These are phyloP conservation scores for Procambarus virginalis DNA, from an alignment of 1,140 invertebrate species.

Conservation along the genomic window DNA sequence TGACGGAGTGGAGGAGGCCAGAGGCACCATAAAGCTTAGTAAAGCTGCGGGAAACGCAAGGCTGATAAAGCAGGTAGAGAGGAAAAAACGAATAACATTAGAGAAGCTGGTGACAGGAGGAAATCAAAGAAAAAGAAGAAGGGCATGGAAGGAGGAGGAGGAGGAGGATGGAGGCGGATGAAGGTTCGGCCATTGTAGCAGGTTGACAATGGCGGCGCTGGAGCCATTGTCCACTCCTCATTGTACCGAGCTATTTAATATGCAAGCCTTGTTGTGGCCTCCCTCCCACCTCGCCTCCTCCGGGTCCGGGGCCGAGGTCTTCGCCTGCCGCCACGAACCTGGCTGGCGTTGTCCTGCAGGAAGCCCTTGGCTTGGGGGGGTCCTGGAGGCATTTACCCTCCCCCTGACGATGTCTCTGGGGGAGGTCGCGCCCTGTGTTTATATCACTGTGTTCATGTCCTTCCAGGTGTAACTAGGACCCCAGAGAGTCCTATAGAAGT, in stretches of 20 bases:
- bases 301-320: background rate
- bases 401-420: too few relatives aligned
- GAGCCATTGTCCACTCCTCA: conserved; percentile 12
- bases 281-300: conserved; percentile 14
- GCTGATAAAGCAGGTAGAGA: background rate
- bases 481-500: too few relatives aligned
- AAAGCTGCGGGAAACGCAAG: too few relatives aligned
- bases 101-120: background rate
- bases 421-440: too few relatives aligned
- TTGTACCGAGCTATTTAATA: conserved; percentile 50
- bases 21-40: too few relatives aligned
- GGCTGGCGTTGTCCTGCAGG: background rate
- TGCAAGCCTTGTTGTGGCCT: conserved; percentile 40
- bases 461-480: too few relatives aligned
- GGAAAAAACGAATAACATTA: background rate
- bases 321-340: background rate
- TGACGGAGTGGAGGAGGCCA: too few relatives aligned
- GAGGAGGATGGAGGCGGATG: conserved; percentile 17
- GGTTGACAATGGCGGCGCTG: conserved; percentile 33
- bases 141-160: background rate
- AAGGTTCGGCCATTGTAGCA: conserved; percentile 49
- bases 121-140: background rate
- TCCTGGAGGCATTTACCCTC: too few relatives aligned
- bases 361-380: too few relatives aligned
- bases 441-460: too few relatives aligned